A percentile compares a stretch with the other conserved stretches of the same genome.
Evolutionary conservation across 2,797 vertebrate species (phyloP).

Genomic region (Sus cebifrons): DNA sequence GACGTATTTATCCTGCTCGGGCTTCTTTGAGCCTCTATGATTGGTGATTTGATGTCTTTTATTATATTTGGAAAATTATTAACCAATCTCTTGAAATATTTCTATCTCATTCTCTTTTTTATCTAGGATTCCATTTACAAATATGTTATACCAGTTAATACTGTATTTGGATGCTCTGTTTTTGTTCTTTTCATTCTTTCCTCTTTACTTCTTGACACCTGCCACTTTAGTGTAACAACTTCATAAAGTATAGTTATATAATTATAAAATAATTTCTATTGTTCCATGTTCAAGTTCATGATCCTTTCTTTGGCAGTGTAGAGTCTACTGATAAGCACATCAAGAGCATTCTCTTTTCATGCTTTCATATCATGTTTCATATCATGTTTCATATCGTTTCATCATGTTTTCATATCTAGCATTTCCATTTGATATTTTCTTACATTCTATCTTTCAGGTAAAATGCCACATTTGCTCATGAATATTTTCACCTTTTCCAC

Average conservation of each 20-base stretch:
- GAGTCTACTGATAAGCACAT: neutral
- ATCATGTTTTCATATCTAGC: neutral
- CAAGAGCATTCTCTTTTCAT: neutral
- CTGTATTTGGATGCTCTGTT: neutral
- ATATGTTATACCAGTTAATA: neutral
- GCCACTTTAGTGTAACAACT: neutral
- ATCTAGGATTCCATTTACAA: neutral
- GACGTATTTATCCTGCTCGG: neutral
- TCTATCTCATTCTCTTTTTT: neutral
- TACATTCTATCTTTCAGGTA: neutral
- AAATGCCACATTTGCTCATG: neutral
- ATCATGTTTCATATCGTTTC: no score
- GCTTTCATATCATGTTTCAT: neutral
- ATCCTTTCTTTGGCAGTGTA: neutral
- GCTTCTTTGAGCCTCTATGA: neutral
- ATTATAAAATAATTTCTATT: constrained; percentile 9
- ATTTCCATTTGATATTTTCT: neutral
- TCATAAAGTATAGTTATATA: neutral
- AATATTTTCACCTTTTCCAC: constrained; percentile 11
- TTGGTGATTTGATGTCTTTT: constrained; percentile 16
- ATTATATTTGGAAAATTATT: constrained; percentile 24
- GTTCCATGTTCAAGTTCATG: constrained; percentile 23
- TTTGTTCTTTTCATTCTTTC: neutral
- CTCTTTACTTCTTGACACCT: neutral
- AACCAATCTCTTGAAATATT: neutral